A percentile compares a stretch with the other conserved stretches of the same genome.
Conservation (phyloP, 1,140 invertebrate species). For the Ectropis grisescens region DNA sequence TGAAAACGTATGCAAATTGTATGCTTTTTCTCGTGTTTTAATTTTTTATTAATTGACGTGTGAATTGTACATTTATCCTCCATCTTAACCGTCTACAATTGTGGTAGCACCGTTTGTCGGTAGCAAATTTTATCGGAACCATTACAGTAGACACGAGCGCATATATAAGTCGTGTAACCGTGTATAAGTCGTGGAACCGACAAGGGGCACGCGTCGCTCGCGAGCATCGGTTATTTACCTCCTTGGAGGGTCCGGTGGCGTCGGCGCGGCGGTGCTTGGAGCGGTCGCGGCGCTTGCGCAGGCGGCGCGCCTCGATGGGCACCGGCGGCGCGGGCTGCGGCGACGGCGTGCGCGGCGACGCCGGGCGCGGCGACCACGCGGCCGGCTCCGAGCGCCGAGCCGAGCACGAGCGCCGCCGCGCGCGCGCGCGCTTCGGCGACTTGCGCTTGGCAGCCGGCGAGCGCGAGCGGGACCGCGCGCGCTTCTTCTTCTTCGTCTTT, state of each 20-base stretch:
- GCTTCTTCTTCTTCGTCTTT: not conserved
- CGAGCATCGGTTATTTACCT: conserved; percentile 56
- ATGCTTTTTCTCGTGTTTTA: too few relatives aligned
- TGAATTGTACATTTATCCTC: too few relatives aligned
- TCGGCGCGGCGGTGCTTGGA: conserved; percentile 45
- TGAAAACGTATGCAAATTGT: too few relatives aligned
- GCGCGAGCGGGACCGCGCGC: conserved; percentile 1
- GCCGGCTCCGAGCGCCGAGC: too few relatives aligned
- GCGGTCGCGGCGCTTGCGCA: conserved; percentile 37
- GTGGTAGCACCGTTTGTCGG: too few relatives aligned
- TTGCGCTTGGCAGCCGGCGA: not conserved
- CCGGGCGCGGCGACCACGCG: conserved; percentile 43
- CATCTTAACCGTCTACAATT: too few relatives aligned
- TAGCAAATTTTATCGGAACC: too few relatives aligned
- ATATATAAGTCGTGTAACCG: too few relatives aligned
- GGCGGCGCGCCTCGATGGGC: conserved; percentile 44
- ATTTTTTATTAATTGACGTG: too few relatives aligned
- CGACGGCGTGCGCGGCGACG: conserved; percentile 63
- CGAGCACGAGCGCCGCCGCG: conserved; percentile 17
- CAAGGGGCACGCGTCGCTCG: too few relatives aligned
- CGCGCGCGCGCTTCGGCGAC: not conserved
- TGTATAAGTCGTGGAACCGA: too few relatives aligned
- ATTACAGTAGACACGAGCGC: too few relatives aligned
- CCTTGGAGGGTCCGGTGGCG: conserved; percentile 79
- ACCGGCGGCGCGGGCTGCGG: conserved; percentile 35